phyloP scores from a whole-genome alignment of 2,888 invertebrate genomes.

The Ganaspis brasiliensis region DNA sequence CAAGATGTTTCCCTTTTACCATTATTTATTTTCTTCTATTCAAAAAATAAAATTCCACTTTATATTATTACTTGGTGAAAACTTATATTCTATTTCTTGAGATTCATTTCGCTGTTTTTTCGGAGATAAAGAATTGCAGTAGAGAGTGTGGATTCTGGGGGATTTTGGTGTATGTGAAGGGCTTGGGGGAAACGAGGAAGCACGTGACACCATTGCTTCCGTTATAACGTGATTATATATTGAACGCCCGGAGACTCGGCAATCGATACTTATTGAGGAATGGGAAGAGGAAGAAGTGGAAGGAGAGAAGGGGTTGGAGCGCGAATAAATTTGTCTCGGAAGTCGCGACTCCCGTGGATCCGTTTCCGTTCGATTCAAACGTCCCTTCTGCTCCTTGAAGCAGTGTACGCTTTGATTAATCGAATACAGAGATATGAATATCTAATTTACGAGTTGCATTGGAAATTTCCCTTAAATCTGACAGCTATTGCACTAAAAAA shows the following conservation, averaged over 20 bases:
- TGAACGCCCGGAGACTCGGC: conserved; percentile 60
- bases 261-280: conserved; percentile 73
- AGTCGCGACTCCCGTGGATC: conserved; percentile 65
- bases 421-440: conserved; percentile 31
- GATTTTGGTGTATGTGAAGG: background rate
- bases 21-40: too few relatives aligned
- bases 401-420: conserved; percentile 36
- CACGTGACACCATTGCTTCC: conserved; percentile 67
- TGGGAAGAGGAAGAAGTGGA: conserved; percentile 47
- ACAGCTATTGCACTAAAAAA: background rate
- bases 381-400: conserved; percentile 46
- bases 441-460: conserved; percentile 21
- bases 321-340: conserved; percentile 76
- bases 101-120: conserved; percentile 39
- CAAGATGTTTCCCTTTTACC: too few relatives aligned
- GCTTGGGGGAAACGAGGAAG: conserved; percentile 50
- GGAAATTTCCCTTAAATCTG: background rate
- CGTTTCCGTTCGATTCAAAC: conserved; percentile 65
- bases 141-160: conserved; percentile 39
- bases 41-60: too few relatives aligned
- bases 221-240: conserved; percentile 75
- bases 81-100: too few relatives aligned
- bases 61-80: too few relatives aligned
- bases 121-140: conserved; percentile 63
- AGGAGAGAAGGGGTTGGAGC: conserved; percentile 58